Conservation (phyloP, 2,888 invertebrate species). For the Folsomia candida region DNA sequence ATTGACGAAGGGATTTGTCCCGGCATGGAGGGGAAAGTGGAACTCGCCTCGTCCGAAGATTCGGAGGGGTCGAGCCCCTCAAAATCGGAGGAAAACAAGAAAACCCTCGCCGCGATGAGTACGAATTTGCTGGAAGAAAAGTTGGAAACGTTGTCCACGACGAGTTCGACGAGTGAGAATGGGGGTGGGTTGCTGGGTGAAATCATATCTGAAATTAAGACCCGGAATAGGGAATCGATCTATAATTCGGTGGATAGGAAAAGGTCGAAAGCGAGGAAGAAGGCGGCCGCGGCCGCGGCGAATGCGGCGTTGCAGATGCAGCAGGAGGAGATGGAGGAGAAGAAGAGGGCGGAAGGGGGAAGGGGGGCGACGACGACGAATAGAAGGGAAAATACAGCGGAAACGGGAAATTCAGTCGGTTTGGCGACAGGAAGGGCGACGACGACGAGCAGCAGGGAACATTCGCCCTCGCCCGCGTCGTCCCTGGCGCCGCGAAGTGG, state of each 20-base stretch:
- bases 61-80: slow-evolving; percentile 11
- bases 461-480: background rate
- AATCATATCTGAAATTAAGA: slow-evolving; percentile 83
- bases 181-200: slow-evolving; percentile 74
- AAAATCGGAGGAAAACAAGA: background rate
- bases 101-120: background rate
- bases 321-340: background rate
- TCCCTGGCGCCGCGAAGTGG: background rate
- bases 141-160: slow-evolving; percentile 53
- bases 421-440: background rate
- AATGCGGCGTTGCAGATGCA: slow-evolving; percentile 4
- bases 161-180: slow-evolving; percentile 62
- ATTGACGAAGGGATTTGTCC: slow-evolving; percentile 38
- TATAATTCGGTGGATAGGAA: slow-evolving; percentile 57
- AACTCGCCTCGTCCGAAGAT: slow-evolving; percentile 24
- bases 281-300: slow-evolving; percentile 30
- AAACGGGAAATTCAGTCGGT: background rate
- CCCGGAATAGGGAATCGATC: slow-evolving; percentile 80
- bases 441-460: background rate
- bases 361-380: background rate
- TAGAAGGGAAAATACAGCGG: background rate
- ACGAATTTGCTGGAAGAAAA: slow-evolving; percentile 34
- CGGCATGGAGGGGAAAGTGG: background rate
- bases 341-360: background rate
- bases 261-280: slow-evolving; percentile 40